Conservation (phyloP, 2,113 vertebrate genomes). For the Lampris incognitus region DNA sequence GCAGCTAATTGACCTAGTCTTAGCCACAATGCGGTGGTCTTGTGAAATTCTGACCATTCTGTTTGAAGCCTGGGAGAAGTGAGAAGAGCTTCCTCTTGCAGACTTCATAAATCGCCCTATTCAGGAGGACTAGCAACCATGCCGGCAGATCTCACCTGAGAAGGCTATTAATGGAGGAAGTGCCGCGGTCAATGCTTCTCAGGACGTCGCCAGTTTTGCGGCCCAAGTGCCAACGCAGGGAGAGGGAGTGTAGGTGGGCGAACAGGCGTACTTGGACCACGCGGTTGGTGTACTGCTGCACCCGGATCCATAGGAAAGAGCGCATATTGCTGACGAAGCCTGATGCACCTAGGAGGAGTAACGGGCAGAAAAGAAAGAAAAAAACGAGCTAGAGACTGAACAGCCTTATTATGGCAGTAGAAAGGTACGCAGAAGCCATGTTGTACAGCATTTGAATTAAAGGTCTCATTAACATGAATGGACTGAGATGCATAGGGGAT, state of each 20-base stretch:
- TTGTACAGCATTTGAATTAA: not conserved
- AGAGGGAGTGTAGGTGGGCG: conserved; percentile 89
- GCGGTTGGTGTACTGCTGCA: conserved; percentile 95
- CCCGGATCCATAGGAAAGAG: conserved; percentile 94
- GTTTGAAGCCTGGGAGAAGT: no score
- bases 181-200: conserved; percentile 92
- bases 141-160: conserved; percentile 83
- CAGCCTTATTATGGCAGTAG: no score
- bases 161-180: conserved; percentile 91
- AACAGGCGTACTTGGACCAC: conserved; percentile 91
- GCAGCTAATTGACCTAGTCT: no score
- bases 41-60: no score
- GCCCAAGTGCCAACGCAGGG: conserved; percentile 93
- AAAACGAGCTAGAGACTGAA: not conserved
- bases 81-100: no score
- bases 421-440: not conserved
- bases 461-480: no score
- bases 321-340: conserved; percentile 94
- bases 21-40: no score
- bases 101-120: no score
- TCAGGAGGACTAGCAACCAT: not conserved
- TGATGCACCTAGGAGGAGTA: conserved; percentile 74
- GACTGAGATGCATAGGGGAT: no score
- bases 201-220: conserved; percentile 94
- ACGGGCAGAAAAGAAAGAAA: no score